A percentile compares a stretch with the other conserved stretches of the same genome.
Conservation (phyloP, 2,888 invertebrate genomes). For the Drosophila fulvimacula region DNA sequence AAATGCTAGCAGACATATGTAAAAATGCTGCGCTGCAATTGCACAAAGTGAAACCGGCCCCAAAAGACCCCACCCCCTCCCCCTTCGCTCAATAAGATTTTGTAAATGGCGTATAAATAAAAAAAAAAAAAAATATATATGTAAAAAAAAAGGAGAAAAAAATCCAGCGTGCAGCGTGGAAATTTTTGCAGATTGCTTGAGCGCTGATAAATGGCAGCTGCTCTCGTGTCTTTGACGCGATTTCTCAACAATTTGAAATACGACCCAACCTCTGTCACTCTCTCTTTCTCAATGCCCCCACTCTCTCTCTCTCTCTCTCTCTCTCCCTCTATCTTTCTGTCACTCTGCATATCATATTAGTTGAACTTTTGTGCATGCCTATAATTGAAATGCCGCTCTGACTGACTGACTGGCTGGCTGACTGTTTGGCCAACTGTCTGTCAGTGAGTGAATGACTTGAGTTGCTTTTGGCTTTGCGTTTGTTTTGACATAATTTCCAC, state of each 20-base stretch:
- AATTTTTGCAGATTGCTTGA: conserved; percentile 61
- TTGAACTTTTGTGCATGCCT: conserved; percentile 57
- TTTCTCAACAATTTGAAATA: conserved; percentile 26
- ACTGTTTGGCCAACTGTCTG: conserved; percentile 16
- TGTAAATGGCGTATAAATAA: conserved; percentile 61
- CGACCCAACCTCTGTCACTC: neutral
- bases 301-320: neutral
- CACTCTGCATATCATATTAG: conserved; percentile 56
- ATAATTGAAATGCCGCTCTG: conserved; percentile 68
- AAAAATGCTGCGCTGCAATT: conserved; percentile 55
- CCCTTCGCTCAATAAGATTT: conserved; percentile 31
- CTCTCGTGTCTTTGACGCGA: conserved; percentile 43
- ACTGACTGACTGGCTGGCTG: conserved; percentile 29
- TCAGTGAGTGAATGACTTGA: conserved; percentile 56
- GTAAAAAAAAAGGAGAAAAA: neutral
- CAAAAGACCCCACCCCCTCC: conserved; percentile 4
- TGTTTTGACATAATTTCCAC: conserved; percentile 78
- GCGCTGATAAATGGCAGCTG: conserved; percentile 69
- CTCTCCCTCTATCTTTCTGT: neutral
- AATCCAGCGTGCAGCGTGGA: conserved; percentile 36
- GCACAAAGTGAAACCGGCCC: conserved; percentile 38
- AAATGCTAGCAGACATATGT: conserved; percentile 73
- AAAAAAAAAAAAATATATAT: too few relatives aligned
- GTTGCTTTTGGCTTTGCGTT: conserved; percentile 49
- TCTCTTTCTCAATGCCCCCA: conserved; percentile 1